Conservation (phyloP, 1,140 invertebrate genomes). For the Zaprionus nigranus region DNA sequence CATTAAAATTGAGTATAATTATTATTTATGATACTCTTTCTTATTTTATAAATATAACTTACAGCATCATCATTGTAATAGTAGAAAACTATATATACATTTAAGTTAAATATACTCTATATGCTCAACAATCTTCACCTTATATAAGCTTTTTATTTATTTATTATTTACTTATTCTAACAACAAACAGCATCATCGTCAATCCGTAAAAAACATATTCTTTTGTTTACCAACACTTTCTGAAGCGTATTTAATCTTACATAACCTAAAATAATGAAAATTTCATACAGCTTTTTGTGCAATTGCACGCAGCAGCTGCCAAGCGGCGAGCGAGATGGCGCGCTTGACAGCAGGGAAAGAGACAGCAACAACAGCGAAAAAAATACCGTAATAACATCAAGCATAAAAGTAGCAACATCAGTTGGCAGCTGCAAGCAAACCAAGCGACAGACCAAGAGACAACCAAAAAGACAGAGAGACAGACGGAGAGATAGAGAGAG, state of each 20-base stretch:
- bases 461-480: slow-evolving; percentile 28
- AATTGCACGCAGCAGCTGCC: slow-evolving; percentile 61
- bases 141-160: too few species aligned
- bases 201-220: too few species aligned
- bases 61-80: too few species aligned
- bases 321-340: slow-evolving; percentile 19
- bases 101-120: too few species aligned
- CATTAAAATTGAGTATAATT: too few species aligned
- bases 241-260: slow-evolving; percentile 21
- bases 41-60: too few species aligned
- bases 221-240: too few species aligned
- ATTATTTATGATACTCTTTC: too few species aligned
- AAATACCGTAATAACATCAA: slow-evolving; percentile 76
- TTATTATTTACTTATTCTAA: too few species aligned
- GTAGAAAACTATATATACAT: too few species aligned
- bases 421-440: slow-evolving; percentile 74
- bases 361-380: slow-evolving; percentile 36
- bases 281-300: slow-evolving; percentile 45
- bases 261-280: not conserved
- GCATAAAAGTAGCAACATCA: slow-evolving; percentile 82
- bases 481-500: slow-evolving; percentile 21
- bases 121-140: too few species aligned
- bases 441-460: slow-evolving; percentile 33
- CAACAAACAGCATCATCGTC: too few species aligned
- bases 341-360: slow-evolving; percentile 1